A percentile compares a stretch with the other conserved stretches of the same genome.
phyloP scores from a whole-genome alignment of 2,797 vertebrate species.

The Tinamus major region DNA sequence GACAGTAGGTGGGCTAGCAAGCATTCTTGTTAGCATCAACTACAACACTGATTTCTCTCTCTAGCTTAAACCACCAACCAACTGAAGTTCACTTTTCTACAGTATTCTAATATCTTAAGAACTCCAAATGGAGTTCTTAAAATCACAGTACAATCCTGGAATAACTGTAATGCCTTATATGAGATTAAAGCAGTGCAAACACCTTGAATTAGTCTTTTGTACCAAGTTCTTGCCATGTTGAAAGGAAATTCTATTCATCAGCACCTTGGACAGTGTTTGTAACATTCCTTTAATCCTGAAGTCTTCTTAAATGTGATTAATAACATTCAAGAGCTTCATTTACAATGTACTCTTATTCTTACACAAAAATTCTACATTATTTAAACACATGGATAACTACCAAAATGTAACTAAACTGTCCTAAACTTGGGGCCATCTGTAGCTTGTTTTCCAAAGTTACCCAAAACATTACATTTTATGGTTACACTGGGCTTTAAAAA shows the following conservation, averaged over 20 bases:
- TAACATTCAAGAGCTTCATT: background rate
- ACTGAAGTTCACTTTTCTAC: background rate
- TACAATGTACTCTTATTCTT: background rate
- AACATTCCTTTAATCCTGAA: rapidly evolving
- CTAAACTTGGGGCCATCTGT: background rate
- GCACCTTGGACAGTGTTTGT: slow-evolving; percentile 42
- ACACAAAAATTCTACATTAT: background rate
- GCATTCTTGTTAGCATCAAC: background rate
- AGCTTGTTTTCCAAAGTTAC: background rate
- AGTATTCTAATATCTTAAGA: background rate
- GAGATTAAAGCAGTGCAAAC: background rate
- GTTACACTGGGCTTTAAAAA: rapidly evolving
- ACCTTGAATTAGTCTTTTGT: rapidly evolving
- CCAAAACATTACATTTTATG: background rate
- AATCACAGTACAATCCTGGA: background rate
- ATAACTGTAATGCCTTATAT: rapidly evolving
- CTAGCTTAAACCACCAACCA: background rate
- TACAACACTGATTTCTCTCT: background rate
- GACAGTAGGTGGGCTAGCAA: background rate
- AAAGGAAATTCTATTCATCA: background rate
- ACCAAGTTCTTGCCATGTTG: rapidly evolving
- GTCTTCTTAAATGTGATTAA: background rate
- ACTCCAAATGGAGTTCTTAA: background rate
- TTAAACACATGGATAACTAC: background rate
- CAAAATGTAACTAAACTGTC: background rate